Evolutionary conservation across 2,888 invertebrate genomes (phyloP).

Genomic region (Eudasyphora cyanicolor): DNA sequence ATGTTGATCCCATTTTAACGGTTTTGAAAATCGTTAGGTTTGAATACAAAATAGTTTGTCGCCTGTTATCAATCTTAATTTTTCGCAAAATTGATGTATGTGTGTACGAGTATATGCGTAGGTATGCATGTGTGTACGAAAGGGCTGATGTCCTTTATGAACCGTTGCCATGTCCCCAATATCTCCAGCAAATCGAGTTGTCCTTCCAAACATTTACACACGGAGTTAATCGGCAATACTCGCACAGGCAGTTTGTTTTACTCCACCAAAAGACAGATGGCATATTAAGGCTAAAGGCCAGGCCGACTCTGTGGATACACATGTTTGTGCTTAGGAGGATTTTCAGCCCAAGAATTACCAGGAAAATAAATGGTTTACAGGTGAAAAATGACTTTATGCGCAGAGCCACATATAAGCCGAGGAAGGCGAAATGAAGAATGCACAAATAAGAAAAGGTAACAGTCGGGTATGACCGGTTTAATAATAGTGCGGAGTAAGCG

Average conservation of each 20-base stretch:
- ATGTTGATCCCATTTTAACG: constrained; percentile 30
- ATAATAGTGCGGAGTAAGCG: too few species aligned
- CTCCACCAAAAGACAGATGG: background rate
- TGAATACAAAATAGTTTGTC: constrained; percentile 36
- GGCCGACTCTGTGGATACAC: background rate
- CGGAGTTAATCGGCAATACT: constrained; percentile 10
- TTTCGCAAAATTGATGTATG: constrained; percentile 31
- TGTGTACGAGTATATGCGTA: background rate
- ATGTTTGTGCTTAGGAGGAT: background rate
- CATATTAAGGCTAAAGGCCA: background rate
- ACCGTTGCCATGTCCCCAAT: background rate
- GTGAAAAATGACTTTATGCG: constrained; percentile 20
- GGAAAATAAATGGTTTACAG: constrained; percentile 9
- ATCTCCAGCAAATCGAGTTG: background rate
- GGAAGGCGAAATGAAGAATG: too few species aligned
- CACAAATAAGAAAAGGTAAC: too few species aligned
- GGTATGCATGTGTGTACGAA: background rate
- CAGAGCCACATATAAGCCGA: background rate
- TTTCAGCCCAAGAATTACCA: background rate
- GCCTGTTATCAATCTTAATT: constrained; percentile 34
- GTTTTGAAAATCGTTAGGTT: constrained; percentile 18
- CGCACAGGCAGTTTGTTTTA: too few species aligned
- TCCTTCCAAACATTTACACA: too few species aligned
- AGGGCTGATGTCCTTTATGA: too few species aligned
- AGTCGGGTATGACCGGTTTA: too few species aligned